These are phyloP conservation scores for Halichoeres trimaculatus DNA, from an alignment of 2,113 vertebrate genomes.

Conservation along the genomic window DNA sequence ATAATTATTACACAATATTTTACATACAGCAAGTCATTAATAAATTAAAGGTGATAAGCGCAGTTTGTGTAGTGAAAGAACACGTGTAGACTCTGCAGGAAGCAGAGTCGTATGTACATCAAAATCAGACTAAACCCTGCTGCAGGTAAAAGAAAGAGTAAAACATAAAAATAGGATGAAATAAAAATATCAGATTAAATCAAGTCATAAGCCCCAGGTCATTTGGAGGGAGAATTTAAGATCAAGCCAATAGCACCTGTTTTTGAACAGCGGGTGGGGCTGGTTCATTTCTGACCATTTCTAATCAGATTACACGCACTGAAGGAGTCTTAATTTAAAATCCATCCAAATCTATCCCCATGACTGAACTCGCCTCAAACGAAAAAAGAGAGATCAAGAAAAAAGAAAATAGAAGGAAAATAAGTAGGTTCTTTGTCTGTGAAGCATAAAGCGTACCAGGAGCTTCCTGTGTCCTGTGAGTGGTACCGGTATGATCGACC, in stretches of 20 bases:
- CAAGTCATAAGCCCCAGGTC: conserved; percentile 33
- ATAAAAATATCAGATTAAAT: conserved; percentile 27
- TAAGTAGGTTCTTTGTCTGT: conserved; percentile 54
- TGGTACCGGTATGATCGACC: conserved; percentile 44
- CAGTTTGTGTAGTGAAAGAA: conserved; percentile 81
- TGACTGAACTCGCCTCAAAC: conserved; percentile 29
- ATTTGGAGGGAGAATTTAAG: conserved; percentile 65
- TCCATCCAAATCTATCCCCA: conserved; percentile 44
- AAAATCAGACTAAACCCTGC: conserved; percentile 65
- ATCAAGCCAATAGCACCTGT: conserved; percentile 77
- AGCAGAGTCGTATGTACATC: conserved; percentile 75
- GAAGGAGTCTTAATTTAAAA: conserved; percentile 44
- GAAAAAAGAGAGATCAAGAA: conserved; percentile 10
- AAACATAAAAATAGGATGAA: conserved; percentile 7
- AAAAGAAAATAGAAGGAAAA: conserved; percentile 38
- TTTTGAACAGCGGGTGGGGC: conserved; percentile 51
- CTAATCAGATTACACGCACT: conserved; percentile 46
- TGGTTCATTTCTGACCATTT: conserved; percentile 50
- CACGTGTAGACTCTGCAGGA: conserved; percentile 69
- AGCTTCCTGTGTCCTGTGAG: conserved; percentile 56
- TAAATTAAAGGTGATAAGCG: conserved; percentile 85
- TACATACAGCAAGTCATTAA: conserved; percentile 89
- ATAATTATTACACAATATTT: conserved; percentile 85
- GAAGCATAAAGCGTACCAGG: conserved; percentile 66
- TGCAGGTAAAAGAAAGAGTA: conserved; percentile 42